These are phyloP conservation scores for Aulostomus chinensis DNA, from an alignment of 2,797 vertebrate genomes.

Conservation along the genomic window DNA sequence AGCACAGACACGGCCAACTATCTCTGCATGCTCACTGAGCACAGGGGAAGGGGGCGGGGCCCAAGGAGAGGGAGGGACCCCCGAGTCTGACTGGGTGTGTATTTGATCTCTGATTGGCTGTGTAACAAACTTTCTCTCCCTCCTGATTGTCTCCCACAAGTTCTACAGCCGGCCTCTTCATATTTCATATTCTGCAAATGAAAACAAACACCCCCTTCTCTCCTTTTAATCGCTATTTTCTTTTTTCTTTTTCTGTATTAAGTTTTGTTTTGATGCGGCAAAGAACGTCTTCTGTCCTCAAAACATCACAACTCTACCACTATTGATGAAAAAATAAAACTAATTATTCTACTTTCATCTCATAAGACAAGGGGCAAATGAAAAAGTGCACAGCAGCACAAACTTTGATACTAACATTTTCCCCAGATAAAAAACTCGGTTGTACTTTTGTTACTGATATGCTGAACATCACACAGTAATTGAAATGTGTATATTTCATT, in stretches of 20 bases:
- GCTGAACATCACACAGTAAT: too few relatives aligned
- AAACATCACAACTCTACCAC: slow-evolving; percentile 1
- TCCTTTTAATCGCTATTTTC: background rate
- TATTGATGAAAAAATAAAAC: slow-evolving; percentile 1
- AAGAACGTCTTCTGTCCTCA: slow-evolving; percentile 8
- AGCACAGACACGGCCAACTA: slow-evolving; percentile 54
- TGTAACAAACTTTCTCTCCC: slow-evolving; percentile 31
- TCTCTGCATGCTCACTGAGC: slow-evolving; percentile 57
- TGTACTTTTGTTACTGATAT: too few relatives aligned
- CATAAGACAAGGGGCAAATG: too few relatives aligned
- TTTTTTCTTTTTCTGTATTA: slow-evolving; percentile 9
- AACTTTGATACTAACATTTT: too few relatives aligned
- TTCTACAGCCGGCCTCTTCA: slow-evolving; percentile 48
- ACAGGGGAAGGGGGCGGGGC: slow-evolving; percentile 43
- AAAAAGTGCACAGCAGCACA: too few relatives aligned
- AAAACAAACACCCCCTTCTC: slow-evolving; percentile 55
- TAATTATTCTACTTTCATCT: slow-evolving; percentile 1
- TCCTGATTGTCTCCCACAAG: slow-evolving; percentile 35
- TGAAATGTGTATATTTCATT: too few relatives aligned
- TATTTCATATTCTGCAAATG: slow-evolving; percentile 62
- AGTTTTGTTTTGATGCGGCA: slow-evolving; percentile 14
- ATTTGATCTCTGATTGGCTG: slow-evolving; percentile 42
- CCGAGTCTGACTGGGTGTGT: slow-evolving; percentile 21
- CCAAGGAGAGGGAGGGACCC: slow-evolving; percentile 38
- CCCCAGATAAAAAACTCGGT: too few relatives aligned